Evolutionary conservation across 2,113 vertebrate genomes (phyloP), one percentile per base, ranked within the genome.

Genomic region (Anarrhichthys ocellatus): DNA sequence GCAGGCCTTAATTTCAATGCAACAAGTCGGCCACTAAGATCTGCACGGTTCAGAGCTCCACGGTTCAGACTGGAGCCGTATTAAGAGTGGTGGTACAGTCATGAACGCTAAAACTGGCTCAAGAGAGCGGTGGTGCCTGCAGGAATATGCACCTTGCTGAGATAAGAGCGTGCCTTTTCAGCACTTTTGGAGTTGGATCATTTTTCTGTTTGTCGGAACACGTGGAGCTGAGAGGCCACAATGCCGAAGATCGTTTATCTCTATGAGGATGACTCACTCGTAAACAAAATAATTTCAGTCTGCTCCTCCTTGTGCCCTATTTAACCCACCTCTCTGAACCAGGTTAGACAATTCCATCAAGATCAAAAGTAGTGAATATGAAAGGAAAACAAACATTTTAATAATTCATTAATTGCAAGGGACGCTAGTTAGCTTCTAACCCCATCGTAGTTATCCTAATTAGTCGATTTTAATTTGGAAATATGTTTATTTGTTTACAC

Each of bases 171-270:
- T 73, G 82, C 80, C 40, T 82, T 81, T 59, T 61, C 82, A 89
- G 81, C 89, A 84, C 75, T 91, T 85, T 76, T 14, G 2, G 15
- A 75, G 22, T 64, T 54, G 76, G 62, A 76, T 85, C 74, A 22
- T 90, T 89, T 92, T 89, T 88, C 78, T 93, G 88, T 93, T 88
- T 90, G 90, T 80, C 46, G 75, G 83, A 95, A 89, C 95, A 95
- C 95, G 95, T 95, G 95, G 93, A 95, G 86, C 70, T 78, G 71
- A 78, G 81, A 78, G 76, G 81, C 82, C 78, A 92, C 91, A 91
- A 91, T 83, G 85, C 32, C 69, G 67, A 64, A 91, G 90, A 89
- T 85, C 69, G 42, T 80, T 8, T 63, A 42, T 61, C 0, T 3
- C 0, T 3, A 1, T 0, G 15, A 72, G 4, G 79, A 85, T n/a